Evolutionary conservation across 2,888 invertebrate genomes (phyloP).

Genomic region (Hyppa rectilinea): DNA sequence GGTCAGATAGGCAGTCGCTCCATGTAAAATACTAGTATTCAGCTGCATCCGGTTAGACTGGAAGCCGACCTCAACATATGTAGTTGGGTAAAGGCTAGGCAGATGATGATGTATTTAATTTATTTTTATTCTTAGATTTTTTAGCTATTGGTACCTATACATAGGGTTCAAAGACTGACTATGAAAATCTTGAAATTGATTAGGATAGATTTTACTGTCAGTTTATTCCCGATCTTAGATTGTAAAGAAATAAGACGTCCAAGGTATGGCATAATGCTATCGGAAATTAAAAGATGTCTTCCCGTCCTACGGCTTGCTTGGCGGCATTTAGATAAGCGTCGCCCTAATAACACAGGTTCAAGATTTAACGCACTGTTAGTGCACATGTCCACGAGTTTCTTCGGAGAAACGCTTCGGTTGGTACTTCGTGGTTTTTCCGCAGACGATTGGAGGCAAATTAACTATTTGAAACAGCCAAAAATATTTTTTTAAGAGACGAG

Average conservation of each 20-base stretch:
- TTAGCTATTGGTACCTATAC: no score
- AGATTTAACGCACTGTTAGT: conserved; percentile 57
- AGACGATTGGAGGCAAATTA: background rate
- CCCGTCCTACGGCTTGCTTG: conserved; percentile 43
- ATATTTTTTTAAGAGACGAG: no score
- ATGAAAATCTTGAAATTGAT: no score
- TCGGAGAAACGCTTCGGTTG: background rate
- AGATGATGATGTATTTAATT: no score
- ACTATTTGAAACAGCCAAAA: no score
- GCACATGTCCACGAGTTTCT: conserved; percentile 21
- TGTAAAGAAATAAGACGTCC: conserved; percentile 59
- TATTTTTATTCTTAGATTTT: no score
- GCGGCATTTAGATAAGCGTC: conserved; percentile 54
- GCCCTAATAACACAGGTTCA: conserved; percentile 55
- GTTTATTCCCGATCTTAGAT: conserved; percentile 28
- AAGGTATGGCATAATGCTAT: conserved; percentile 53
- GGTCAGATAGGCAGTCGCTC: no score
- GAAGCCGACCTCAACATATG: no score
- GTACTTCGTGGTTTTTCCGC: background rate
- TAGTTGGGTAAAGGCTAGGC: no score
- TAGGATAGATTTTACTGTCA: background rate
- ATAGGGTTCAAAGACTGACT: no score
- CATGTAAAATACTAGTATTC: no score
- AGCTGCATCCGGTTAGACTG: no score
- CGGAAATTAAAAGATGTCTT: conserved; percentile 57